Base-by-base conservation (phyloP, 2,888 invertebrate genomes). In the Drosophila demipolita region DNA sequence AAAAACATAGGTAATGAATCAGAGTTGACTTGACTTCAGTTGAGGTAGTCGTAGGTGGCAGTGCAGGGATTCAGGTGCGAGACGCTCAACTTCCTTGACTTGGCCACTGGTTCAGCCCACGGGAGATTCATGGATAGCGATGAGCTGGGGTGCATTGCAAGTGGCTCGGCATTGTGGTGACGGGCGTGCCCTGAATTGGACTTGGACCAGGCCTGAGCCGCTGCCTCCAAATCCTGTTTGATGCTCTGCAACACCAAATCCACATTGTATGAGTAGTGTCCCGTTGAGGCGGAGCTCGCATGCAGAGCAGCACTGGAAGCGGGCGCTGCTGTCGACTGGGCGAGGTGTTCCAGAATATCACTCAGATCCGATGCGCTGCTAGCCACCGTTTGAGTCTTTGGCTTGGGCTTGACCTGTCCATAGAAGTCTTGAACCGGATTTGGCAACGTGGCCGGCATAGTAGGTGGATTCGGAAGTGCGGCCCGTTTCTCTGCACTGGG, bases 31-130 rank as follows among this genome's bases (percentile, higher is more conserved):
- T 35, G n/a, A 1, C 26, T n/a, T 78, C 23, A 84, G 38, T 76
- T 83, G n/a, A 70, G 75, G n/a, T 73, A 89, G n/a, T 80, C 81
- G 32, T 58, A 88, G 12, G 64, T 54, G 32, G 73, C 17, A 1
- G 68, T 35, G 53, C 84, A 80, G 38, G 86, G 81, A 76, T 89
- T 87, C 15, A 83, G 63, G 54, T 90, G 89, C 6, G 77, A 62
- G 20, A 73, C 60, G 40, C 76, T 79, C 15, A 89, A 33, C 52
- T 87, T 87, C 23, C 82, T 64, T 2, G 77, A 63, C 62, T 90
- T 89, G 50, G 84, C 72, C 35, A 59, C 74, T 0, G 87, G 90
- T 26, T 89, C 89, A n/a, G 88, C 89, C 89, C 90, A 90, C 6
- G 77, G 26, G 0, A 89, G 66, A 68, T 90, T 90, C 86, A 88